These are phyloP conservation scores for Otus scops DNA, from an alignment of 2,797 vertebrate genomes.

Conservation along the genomic window DNA sequence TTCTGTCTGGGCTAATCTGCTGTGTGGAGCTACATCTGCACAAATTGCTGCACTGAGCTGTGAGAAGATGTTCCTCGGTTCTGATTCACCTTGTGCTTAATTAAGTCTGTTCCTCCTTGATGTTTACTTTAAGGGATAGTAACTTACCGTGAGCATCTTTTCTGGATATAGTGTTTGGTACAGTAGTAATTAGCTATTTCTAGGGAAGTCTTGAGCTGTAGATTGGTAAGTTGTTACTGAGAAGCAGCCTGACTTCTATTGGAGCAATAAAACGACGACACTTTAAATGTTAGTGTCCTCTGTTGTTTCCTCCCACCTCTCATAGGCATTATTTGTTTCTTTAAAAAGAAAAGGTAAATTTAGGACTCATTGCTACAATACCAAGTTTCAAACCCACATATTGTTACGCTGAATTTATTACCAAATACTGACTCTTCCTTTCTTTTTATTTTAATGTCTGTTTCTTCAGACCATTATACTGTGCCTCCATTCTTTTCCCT, in stretches of 20 bases:
- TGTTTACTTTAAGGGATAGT: neutral
- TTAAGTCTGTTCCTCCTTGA: neutral
- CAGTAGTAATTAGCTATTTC: neutral
- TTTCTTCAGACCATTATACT: neutral
- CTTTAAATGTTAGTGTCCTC: slow-evolving; percentile 35
- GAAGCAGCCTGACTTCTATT: neutral
- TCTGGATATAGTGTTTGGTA: neutral
- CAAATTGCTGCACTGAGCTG: neutral
- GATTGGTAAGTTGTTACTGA: neutral
- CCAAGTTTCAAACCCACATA: neutral
- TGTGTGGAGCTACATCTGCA: neutral
- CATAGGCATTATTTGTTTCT: slow-evolving; percentile 12
- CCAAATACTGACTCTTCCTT: neutral
- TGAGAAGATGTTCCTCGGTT: neutral
- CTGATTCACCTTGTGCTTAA: neutral
- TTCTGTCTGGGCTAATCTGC: neutral
- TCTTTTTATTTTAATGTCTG: neutral
- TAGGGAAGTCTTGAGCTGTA: neutral
- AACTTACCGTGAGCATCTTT: neutral
- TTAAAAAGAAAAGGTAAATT: neutral
- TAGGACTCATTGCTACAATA: neutral
- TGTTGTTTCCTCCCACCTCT: neutral
- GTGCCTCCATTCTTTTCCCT: neutral
- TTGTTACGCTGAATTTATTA: neutral
- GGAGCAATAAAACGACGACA: slow-evolving; percentile 29